Percentiles rank a stretch among this genome's conserved stretches.
Conservation (phyloP, 2,888 invertebrate genomes). For the Phrixothrix hirtus region DNA sequence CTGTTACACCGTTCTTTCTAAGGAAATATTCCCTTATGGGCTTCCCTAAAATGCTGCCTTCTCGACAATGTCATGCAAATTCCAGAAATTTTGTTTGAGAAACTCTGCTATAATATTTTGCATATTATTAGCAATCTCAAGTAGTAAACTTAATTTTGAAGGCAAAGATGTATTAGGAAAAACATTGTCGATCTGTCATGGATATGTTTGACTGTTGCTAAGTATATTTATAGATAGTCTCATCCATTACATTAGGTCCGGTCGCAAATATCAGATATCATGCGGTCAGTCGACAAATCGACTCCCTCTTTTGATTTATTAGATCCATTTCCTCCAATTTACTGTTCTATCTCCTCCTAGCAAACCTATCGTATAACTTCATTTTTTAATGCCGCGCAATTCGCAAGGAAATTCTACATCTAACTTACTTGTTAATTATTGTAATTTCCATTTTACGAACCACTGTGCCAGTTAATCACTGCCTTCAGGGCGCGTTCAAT, state of each 20-base stretch:
- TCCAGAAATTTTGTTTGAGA: no score
- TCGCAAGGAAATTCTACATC: conserved; percentile 6
- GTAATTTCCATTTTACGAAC: conserved; percentile 55
- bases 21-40: no score
- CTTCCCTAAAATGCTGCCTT: no score
- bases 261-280: conserved; percentile 56
- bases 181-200: conserved; percentile 36
- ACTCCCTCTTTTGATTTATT: conserved; percentile 57
- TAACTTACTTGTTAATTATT: conserved; percentile 44
- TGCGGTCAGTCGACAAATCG: conserved; percentile 55
- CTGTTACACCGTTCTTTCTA: no score
- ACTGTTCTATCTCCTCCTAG: conserved; percentile 30
- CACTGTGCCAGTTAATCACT: conserved; percentile 52
- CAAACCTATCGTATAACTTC: conserved; percentile 20
- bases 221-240: conserved; percentile 50
- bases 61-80: no score
- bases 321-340: conserved; percentile 51
- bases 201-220: conserved; percentile 35
- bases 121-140: no score
- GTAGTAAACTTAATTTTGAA: no score
- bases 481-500: conserved; percentile 46
- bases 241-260: conserved; percentile 55
- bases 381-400: conserved; percentile 9
- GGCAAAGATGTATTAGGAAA: no score
- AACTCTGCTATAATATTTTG: no score